These are phyloP conservation scores for Axis porcinus DNA, from an alignment of 2,113 vertebrate species.

Conservation along the genomic window DNA sequence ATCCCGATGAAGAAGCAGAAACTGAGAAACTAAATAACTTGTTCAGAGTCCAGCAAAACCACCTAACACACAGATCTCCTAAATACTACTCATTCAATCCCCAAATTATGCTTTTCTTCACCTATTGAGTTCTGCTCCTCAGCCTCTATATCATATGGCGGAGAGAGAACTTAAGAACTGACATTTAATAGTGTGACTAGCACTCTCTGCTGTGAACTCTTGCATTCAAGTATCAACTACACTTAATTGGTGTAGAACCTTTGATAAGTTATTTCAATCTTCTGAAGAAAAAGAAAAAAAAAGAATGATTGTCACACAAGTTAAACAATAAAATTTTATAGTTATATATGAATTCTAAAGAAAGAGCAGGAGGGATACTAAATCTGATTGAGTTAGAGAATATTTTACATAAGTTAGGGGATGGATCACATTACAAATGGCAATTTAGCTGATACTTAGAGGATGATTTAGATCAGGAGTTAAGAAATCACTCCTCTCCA, in stretches of 20 bases:
- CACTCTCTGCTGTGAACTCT: neutral
- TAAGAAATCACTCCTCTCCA: neutral
- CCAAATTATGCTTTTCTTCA: neutral
- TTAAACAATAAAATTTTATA: neutral
- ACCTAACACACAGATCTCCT: neutral
- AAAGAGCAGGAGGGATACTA: neutral
- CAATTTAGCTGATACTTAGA: neutral
- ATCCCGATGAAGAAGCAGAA: neutral
- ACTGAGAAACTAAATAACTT: neutral
- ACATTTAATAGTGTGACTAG: neutral
- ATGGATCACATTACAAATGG: neutral
- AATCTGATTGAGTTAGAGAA: neutral
- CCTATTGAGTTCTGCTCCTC: rapidly evolving
- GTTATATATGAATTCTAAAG: neutral
- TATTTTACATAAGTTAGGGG: neutral
- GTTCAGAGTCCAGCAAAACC: neutral
- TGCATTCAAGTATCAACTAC: neutral
- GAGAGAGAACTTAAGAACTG: neutral
- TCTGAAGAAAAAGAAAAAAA: neutral
- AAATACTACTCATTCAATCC: neutral
- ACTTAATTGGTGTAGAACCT: neutral
- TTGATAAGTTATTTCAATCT: neutral
- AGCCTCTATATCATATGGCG: neutral
- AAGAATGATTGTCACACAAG: neutral
- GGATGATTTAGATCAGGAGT: neutral